Evolutionary conservation across 2,888 invertebrate species (phyloP).

Genomic region (Stenchaetothrips biformis): DNA sequence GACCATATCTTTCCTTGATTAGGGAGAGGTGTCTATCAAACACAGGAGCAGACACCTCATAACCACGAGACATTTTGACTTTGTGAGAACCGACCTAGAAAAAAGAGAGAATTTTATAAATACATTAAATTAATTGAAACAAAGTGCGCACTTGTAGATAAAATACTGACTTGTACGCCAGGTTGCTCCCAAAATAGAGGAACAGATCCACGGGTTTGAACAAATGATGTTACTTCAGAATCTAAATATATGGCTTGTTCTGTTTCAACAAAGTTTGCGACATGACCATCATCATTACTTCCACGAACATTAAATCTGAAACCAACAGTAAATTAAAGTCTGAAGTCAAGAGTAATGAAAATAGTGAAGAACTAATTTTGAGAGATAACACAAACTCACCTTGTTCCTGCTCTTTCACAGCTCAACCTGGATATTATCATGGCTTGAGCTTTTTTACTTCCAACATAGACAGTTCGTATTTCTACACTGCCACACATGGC

Average conservation of each 20-base stretch:
- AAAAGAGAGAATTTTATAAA: conserved; percentile 34
- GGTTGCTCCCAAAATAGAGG: conserved; percentile 99
- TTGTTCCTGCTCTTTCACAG: conserved; percentile 95
- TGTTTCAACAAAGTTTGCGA: conserved; percentile 99
- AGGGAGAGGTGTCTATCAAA: conserved; percentile 85
- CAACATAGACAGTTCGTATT: conserved; percentile 96
- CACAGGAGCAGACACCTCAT: conserved; percentile 88
- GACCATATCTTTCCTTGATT: conserved; percentile 84
- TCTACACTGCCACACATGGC: conserved; percentile 97
- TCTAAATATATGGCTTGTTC: conserved; percentile 95
- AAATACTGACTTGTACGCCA: conserved; percentile 68
- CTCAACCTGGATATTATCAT: conserved; percentile 94
- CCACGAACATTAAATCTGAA: conserved; percentile 92
- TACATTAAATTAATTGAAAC: not conserved
- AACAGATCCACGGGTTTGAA: conserved; percentile 93
- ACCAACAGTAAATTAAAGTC: conserved; percentile 26
- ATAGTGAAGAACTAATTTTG: no score
- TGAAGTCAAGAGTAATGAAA: conserved; percentile 11
- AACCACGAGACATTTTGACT: conserved; percentile 92
- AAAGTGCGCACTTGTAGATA: conserved; percentile 14
- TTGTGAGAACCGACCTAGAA: conserved; percentile 91
- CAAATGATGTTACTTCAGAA: conserved; percentile 80
- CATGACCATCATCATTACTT: conserved; percentile 98
- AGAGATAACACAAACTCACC: conserved; percentile 49
- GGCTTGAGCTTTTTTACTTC: conserved; percentile 87